Conservation (phyloP, 37 sponge, comb jelly and placozoan species). For the Ephydatia muelleri region DNA sequence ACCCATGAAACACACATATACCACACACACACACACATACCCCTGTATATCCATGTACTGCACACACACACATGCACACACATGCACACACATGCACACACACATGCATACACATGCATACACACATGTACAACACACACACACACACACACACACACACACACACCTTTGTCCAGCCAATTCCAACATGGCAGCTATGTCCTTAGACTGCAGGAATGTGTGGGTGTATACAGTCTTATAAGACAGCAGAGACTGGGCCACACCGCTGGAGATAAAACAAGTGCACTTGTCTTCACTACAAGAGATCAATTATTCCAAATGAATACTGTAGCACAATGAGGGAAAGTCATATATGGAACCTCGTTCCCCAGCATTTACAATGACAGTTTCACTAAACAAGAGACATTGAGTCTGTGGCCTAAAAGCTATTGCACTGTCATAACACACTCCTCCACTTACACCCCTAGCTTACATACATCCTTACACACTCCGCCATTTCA, state of each 20-base stretch:
- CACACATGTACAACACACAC: no score
- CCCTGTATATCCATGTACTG: no score
- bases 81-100: background rate
- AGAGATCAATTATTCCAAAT: no score
- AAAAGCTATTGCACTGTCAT: background rate
- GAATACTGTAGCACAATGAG: no score
- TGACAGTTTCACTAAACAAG: no score
- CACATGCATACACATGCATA: no score
- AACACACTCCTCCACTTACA: no score
- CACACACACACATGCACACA: background rate
- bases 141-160: background rate
- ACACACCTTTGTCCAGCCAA: slow-evolving; percentile 32
- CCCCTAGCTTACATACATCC: background rate
- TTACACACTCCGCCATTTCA: background rate
- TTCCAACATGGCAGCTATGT: slow-evolving; percentile 16
- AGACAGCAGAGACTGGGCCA: background rate
- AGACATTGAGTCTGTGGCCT: no score
- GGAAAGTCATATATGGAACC: no score
- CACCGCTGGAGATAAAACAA: background rate
- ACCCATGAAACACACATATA: background rate
- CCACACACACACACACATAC: no score
- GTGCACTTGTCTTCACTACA: background rate
- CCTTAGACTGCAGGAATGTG: slow-evolving; percentile 23
- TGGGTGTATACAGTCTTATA: slow-evolving; percentile 36
- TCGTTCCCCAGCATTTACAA: no score